A percentile compares a stretch with the other conserved stretches of the same genome.
Evolutionary conservation across 2,888 invertebrate species (phyloP).

Genomic region (Neocrepidodera transversa): DNA sequence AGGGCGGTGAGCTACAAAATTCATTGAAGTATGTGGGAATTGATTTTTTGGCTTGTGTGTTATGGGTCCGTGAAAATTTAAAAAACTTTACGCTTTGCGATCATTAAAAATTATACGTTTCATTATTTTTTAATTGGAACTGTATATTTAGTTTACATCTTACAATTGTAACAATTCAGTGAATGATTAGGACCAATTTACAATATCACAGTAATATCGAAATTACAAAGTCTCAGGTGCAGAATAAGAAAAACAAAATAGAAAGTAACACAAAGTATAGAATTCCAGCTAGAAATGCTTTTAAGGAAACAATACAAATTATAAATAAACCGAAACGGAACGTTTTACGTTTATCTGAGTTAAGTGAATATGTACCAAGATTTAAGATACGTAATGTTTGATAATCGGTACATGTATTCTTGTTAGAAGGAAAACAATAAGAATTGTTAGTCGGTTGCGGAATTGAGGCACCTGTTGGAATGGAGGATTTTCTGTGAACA

Average conservation of each 20-base stretch:
- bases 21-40: too few relatives aligned
- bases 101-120: too few relatives aligned
- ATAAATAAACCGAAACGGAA: conserved; percentile 17
- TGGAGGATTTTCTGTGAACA: background rate
- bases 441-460: conserved; percentile 13
- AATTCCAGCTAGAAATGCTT: too few relatives aligned
- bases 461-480: conserved; percentile 8
- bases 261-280: too few relatives aligned
- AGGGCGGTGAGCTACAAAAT: background rate
- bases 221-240: conserved; percentile 13
- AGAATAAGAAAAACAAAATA: background rate
- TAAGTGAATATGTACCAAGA: conserved; percentile 28
- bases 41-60: too few relatives aligned
- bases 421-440: conserved; percentile 17
- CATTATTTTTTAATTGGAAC: too few relatives aligned
- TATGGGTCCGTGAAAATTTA: too few relatives aligned
- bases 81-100: too few relatives aligned
- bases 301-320: conserved; percentile 28
- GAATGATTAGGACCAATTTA: too few relatives aligned
- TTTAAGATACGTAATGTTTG: conserved; percentile 17
- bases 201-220: background rate
- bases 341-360: conserved; percentile 22
- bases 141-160: too few relatives aligned
- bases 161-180: too few relatives aligned
- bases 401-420: conserved; percentile 14